Base-by-base conservation (phyloP, 1,140 invertebrate species). In the Ephestia elutella region DNA sequence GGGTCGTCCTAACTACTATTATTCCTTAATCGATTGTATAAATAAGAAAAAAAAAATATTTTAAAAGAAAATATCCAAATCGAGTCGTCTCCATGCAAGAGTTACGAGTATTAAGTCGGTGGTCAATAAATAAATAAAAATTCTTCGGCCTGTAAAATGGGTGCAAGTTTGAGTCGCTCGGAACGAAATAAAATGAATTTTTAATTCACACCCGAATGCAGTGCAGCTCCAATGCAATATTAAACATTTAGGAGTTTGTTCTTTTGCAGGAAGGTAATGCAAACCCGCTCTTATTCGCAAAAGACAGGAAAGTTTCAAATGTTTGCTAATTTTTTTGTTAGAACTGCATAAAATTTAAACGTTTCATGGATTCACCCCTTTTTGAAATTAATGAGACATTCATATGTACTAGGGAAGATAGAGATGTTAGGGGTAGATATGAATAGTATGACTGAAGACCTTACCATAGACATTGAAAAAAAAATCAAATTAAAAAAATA, bases 121-220 rank as follows among this genome's bases (percentile, higher is more conserved):
- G 38, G 1, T 2, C 1, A 44, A 53, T 53, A 53, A 53, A 53
- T 53, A 53, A 53, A 53, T 53, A 53, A 53, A 53, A 53, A 20
- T 21, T 25, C 13, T 25, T 25, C 19, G 50, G 50, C 11, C 50
- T 15, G 50, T 25, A 53, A 53, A 53, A 25, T 25, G 50, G 50
- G 20, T 53, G 50, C 19, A 53, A 53, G 10, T 53, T 50, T 25
- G 50, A 25, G 13, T 5, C 11, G 19, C 50, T 53, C 50, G 50
- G 21, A 53, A 53, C 50, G 19, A 53, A 53, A 53, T 53, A 53
- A 53, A 25, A n/a, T 53, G 50, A 53, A 53, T 25, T 20, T 53
- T 53, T 53, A 53, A 53, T 53, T 53, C 21, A 13, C 21, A 21
- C 50, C 28, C 50, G 50, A 53, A 53, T 53, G 50, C 50, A 53